Evolutionary conservation across 1,140 invertebrate species (phyloP).

Genomic region (Bombus waltoni): DNA sequence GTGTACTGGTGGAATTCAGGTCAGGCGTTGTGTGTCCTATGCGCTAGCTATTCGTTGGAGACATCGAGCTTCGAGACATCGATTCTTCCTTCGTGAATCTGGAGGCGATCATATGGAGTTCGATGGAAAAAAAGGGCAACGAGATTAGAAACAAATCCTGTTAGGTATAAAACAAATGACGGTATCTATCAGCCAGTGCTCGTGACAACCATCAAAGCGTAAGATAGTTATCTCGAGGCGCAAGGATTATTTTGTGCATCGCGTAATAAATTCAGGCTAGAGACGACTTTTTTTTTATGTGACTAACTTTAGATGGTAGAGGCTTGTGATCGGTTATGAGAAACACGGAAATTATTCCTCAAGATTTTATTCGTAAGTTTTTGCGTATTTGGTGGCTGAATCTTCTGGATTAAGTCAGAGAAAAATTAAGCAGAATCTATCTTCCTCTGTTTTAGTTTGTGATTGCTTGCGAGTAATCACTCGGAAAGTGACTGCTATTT

Average conservation of each 20-base stretch:
- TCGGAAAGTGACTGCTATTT: too few relatives aligned
- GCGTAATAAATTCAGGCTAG: background rate
- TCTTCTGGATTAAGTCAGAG: background rate
- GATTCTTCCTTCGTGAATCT: slow-evolving; percentile 25
- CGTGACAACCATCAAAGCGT: background rate
- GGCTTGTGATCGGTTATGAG: background rate
- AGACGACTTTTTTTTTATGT: background rate
- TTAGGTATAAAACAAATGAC: background rate
- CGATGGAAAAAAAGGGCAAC: background rate
- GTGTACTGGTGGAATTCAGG: slow-evolving; percentile 73
- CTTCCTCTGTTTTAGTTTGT: background rate
- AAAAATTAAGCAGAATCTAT: background rate
- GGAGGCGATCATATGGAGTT: background rate
- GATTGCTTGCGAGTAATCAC: too few relatives aligned
- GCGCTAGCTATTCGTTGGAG: slow-evolving; percentile 51
- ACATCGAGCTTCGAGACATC: slow-evolving; percentile 46
- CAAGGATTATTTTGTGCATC: background rate
- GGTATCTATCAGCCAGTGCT: too few relatives aligned
- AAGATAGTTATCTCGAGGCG: background rate
- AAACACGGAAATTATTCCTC: background rate
- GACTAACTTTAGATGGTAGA: too few relatives aligned
- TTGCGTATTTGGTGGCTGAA: too few relatives aligned
- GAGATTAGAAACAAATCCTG: background rate
- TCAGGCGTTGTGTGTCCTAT: slow-evolving; percentile 70
- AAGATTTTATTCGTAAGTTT: background rate